Evolutionary conservation across 2,113 vertebrate genomes (phyloP).

Genomic region (Ictalurus punctatus): DNA sequence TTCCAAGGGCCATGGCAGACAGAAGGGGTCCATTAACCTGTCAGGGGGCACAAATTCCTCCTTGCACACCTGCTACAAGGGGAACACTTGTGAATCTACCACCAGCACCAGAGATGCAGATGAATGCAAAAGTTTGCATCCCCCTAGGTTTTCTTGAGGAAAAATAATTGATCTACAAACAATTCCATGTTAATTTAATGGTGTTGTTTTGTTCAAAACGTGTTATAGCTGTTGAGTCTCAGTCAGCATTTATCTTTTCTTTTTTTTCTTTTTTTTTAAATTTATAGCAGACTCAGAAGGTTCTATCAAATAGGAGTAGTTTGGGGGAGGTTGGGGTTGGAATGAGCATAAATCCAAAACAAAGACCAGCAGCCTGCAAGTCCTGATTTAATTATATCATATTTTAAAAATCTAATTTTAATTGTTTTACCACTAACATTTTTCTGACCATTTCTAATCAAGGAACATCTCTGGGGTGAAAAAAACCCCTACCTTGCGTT

Average conservation of each 20-base stretch:
- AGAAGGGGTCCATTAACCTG: not conserved
- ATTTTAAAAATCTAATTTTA: not conserved
- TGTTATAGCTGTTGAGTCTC: not conserved
- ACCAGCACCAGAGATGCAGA: not conserved
- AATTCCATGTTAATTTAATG: not conserved
- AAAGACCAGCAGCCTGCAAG: not conserved
- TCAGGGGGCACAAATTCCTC: not conserved
- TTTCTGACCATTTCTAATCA: not conserved
- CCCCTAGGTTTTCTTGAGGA: too few relatives aligned
- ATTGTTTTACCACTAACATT: too few relatives aligned
- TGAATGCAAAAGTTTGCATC: not conserved
- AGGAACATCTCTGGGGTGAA: not conserved
- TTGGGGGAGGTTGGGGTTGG: too few relatives aligned
- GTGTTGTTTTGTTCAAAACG: not conserved
- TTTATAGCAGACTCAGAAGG: not conserved
- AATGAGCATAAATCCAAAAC: not conserved
- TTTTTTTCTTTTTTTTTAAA: too few relatives aligned
- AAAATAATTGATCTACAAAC: not conserved
- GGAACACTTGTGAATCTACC: not conserved
- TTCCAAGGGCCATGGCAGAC: not conserved
- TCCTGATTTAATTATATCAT: not conserved
- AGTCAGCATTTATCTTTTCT: not conserved
- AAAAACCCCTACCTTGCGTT: not conserved
- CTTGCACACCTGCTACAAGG: not conserved
- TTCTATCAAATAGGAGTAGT: not conserved